A percentile compares a stretch with the other conserved stretches of the same genome.
phyloP scores from a whole-genome alignment of 1,140 invertebrate genomes.

The Drosophila busckii region DNA sequence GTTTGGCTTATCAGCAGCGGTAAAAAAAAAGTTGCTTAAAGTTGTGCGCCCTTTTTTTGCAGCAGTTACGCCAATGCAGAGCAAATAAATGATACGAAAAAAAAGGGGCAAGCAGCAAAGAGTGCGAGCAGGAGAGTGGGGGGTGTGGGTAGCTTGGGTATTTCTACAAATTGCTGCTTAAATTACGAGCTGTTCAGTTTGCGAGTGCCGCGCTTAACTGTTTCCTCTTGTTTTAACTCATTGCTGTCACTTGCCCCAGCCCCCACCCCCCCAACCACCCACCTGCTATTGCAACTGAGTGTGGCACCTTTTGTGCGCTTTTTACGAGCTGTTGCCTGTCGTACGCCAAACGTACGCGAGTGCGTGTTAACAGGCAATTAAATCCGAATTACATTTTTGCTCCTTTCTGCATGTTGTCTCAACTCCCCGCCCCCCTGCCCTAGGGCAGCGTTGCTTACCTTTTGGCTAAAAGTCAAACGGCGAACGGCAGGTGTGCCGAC shows the following conservation, averaged over 20 bases:
- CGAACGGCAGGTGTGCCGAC: conserved; percentile 61
- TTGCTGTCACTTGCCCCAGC: conserved; percentile 11
- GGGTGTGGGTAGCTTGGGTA: conserved; percentile 2
- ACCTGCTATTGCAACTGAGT: conserved; percentile 15
- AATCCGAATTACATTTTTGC: conserved; percentile 74
- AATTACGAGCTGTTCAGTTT: conserved; percentile 72
- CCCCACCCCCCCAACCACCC: background rate
- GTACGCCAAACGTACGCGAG: conserved; percentile 60
- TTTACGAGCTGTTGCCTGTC: conserved; percentile 69
- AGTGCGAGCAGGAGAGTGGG: background rate
- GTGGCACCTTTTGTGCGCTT: conserved; percentile 30
- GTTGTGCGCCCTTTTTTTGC: too few relatives aligned
- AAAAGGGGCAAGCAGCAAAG: too few relatives aligned
- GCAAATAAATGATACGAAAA: too few relatives aligned
- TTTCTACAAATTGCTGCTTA: conserved; percentile 47
- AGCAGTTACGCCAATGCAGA: too few relatives aligned
- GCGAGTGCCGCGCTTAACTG: conserved; percentile 52
- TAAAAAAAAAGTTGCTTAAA: too few relatives aligned
- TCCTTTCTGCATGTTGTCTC: conserved; percentile 48
- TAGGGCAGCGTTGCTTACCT: too few relatives aligned
- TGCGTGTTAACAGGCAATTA: conserved; percentile 76
- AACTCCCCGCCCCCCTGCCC: conserved; percentile 1
- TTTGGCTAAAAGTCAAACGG: too few relatives aligned
- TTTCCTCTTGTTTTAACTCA: conserved; percentile 45
- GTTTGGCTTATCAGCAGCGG: too few relatives aligned